These are phyloP conservation scores for Drosophila ananassae DNA, from an alignment of 1,140 invertebrate genomes.

Conservation along the genomic window DNA sequence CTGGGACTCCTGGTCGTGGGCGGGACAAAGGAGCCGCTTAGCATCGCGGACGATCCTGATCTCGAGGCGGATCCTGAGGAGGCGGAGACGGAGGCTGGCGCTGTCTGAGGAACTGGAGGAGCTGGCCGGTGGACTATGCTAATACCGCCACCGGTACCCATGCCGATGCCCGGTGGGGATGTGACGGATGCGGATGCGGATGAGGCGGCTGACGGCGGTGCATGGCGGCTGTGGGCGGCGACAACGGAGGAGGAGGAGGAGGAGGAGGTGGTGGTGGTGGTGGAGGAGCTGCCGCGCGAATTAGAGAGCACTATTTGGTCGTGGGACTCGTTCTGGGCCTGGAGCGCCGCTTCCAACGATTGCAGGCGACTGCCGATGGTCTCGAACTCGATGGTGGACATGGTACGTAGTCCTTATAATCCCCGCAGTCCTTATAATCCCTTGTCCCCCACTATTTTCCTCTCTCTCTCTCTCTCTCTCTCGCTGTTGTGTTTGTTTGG, in stretches of 20 bases:
- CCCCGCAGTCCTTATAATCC: background rate
- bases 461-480: background rate
- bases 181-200: constrained; percentile 13
- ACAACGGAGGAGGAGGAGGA: constrained; percentile 30
- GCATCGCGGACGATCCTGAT: background rate
- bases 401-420: constrained; percentile 16
- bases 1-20: constrained; percentile 54
- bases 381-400: constrained; percentile 73
- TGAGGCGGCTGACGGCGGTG: constrained; percentile 3
- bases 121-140: constrained; percentile 51
- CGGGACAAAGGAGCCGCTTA: constrained; percentile 42
- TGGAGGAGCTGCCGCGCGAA: constrained; percentile 24
- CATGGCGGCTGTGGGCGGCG: constrained; percentile 16
- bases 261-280: constrained; percentile 12
- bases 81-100: constrained; percentile 7
- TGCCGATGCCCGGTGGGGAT: constrained; percentile 7
- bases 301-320: constrained; percentile 70
- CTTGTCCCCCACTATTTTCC: constrained; percentile 2
- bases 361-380: constrained; percentile 87
- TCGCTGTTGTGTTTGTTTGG: constrained; percentile 7
- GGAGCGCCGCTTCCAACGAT: constrained; percentile 87
- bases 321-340: constrained; percentile 87
- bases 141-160: constrained; percentile 4
- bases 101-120: constrained; percentile 46
- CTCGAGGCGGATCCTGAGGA: constrained; percentile 1